phyloP scores from a whole-genome alignment of 2,113 vertebrate genomes.

The Cheirogaleus medius region DNA sequence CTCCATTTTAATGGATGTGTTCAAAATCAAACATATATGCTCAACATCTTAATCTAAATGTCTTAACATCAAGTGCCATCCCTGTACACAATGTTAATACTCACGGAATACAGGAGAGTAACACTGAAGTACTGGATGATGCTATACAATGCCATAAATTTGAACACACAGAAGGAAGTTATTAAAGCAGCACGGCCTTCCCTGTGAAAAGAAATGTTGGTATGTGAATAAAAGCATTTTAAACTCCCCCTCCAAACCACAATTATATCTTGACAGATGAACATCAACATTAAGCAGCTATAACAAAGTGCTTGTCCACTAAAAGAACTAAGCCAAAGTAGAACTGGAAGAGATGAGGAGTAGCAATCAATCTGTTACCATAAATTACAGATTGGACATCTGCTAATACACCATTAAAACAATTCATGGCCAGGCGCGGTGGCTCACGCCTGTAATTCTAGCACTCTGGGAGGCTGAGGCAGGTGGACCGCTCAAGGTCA shows the following conservation, averaged over 20 bases:
- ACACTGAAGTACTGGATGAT: constrained; percentile 99
- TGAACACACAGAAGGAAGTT: constrained; percentile 99
- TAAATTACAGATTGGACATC: neutral
- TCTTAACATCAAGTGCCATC: neutral
- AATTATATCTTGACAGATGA: constrained; percentile 14
- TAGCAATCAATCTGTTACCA: neutral
- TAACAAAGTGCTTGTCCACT: neutral
- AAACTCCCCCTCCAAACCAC: neutral
- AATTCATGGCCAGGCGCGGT: neutral
- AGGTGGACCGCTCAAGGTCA: no score
- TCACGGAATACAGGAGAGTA: constrained; percentile 96
- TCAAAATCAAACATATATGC: neutral
- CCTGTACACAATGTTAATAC: constrained; percentile 69
- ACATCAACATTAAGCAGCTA: neutral
- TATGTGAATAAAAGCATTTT: constrained; percentile 32
- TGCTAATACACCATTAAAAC: neutral
- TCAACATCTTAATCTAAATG: neutral
- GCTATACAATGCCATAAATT: constrained; percentile 99
- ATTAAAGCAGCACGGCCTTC: constrained; percentile 98
- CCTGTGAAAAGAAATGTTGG: constrained; percentile 84
- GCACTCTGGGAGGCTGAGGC: no score
- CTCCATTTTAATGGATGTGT: neutral
- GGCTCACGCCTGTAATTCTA: no score
- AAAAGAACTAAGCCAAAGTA: constrained; percentile 7
- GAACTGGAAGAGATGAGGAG: neutral